Percentiles rank a stretch among this genome's conserved stretches.
Evolutionary conservation across 2,113 vertebrate species (phyloP).

Genomic region (Girardinichthys multiradiatus): DNA sequence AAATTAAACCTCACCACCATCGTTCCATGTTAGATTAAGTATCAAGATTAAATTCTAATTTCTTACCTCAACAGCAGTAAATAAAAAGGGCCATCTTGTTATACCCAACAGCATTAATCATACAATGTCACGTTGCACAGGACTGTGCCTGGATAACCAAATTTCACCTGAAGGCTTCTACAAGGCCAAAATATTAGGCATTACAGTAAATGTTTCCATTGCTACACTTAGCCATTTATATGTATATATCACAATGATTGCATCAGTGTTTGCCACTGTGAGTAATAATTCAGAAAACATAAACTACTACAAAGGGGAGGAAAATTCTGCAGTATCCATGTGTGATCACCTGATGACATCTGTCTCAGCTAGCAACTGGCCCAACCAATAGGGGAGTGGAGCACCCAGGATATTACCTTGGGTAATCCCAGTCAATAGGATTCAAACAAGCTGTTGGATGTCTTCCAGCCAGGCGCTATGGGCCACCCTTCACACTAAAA

Average conservation of each 20-base stretch:
- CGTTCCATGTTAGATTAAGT: too few relatives aligned
- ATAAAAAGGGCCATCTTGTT: too few relatives aligned
- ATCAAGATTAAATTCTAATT: too few relatives aligned
- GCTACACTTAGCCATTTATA: too few relatives aligned
- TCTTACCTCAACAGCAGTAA: too few relatives aligned
- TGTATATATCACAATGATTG: not conserved
- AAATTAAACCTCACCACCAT: too few relatives aligned
- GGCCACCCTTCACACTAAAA: not conserved
- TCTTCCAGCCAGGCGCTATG: constrained; percentile 14
- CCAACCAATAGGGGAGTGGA: constrained; percentile 52
- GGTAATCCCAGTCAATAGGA: constrained; percentile 71
- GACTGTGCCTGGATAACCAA: too few relatives aligned
- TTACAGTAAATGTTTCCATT: too few relatives aligned
- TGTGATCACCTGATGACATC: constrained; percentile 47
- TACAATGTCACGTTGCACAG: too few relatives aligned
- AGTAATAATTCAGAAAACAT: not conserved
- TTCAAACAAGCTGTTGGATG: constrained; percentile 44
- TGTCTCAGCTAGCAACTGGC: constrained; percentile 52
- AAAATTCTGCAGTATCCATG: not conserved
- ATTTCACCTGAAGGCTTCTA: too few relatives aligned
- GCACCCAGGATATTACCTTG: constrained; percentile 58
- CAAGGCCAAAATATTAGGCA: too few relatives aligned
- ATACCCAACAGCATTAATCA: too few relatives aligned
- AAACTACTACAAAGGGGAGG: not conserved
- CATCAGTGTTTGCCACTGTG: not conserved